Evolutionary conservation across 2,888 invertebrate genomes (phyloP), one percentile per base, ranked within the genome.

Genomic region (Platycheirus albimanus): DNA sequence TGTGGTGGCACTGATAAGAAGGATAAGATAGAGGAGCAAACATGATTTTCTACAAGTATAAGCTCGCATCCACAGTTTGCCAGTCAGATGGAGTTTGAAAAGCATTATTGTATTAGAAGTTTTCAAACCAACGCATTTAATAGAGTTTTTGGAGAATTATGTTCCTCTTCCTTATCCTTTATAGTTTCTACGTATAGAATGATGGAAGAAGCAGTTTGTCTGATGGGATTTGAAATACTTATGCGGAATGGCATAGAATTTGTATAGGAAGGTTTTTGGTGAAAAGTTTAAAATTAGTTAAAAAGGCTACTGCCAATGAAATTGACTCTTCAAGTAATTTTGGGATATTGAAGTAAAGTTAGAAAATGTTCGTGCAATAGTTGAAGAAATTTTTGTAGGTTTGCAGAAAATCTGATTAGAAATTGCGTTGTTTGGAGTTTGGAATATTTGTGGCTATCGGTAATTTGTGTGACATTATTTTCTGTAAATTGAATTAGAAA

Each of bases 91-190:
- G 47, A 51, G 66, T 78, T 71, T 77, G 10, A 51, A 36, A 36
- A 33, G 41, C 49, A 17, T 52, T 47, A 61, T 79, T 61, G 51
- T 43, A 43, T 49, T 24, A 36, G 24, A 45, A 58, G 49, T 75
- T 80, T 70, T 47, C 36, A 75, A 75, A 64, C 56, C 51, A 80
- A 69, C 56, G 56, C 56, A 49, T 80, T 80, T 64, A 63, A 75
- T 54, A 45, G 43, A 64, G 69, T 69, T 80, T 17, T 20, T 36
- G 28, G n/a, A 38, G 38, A 33, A 64, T 54, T 54, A 36, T 33
- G 28, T 52, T 17, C 20, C 24, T 10, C 36, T 49, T 47, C n/a
- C 0, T n/a, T n/a, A n/a, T n/a, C n/a, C n/a, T n/a, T n/a, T n/a
- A n/a, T n/a, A n/a, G n/a, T n/a, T n/a, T n/a, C n/a, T n/a, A n/a